Conservation (phyloP, 2,113 vertebrate species). For the Agapornis roseicollis region DNA sequence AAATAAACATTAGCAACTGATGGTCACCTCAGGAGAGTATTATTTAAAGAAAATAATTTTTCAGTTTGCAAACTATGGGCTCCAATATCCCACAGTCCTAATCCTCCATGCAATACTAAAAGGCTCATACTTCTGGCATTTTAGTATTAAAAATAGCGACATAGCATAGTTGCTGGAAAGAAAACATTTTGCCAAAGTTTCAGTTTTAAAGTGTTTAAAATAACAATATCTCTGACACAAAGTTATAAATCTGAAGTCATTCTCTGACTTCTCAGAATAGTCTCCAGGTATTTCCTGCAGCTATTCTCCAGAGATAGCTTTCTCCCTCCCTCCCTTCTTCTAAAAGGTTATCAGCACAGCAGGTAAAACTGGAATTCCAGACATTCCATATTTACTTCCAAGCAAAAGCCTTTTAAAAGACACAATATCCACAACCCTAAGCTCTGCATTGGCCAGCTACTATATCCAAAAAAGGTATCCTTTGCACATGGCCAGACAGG, state of each 20-base stretch:
- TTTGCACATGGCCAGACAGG: fast-evolving
- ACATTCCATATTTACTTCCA: background rate
- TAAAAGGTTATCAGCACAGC: background rate
- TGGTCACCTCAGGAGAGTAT: background rate
- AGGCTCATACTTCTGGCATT: fast-evolving
- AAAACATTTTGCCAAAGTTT: background rate
- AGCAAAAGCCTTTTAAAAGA: background rate
- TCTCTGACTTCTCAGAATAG: background rate
- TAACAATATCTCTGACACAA: background rate
- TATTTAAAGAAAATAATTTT: background rate
- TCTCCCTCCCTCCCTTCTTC: background rate
- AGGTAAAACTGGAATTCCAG: background rate
- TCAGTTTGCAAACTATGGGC: background rate
- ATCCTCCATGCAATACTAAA: background rate
- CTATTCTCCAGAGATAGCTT: background rate
- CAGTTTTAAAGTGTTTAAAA: background rate
- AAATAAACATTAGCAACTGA: fast-evolving
- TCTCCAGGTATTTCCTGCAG: background rate
- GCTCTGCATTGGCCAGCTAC: background rate
- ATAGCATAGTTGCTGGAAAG: background rate
- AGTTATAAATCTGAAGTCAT: background rate
- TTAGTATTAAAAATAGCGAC: background rate
- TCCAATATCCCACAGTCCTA: background rate
- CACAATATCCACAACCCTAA: background rate
- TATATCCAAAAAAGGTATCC: background rate